phyloP scores from a whole-genome alignment of 2,888 invertebrate species.

The Protophormia terraenovae region DNA sequence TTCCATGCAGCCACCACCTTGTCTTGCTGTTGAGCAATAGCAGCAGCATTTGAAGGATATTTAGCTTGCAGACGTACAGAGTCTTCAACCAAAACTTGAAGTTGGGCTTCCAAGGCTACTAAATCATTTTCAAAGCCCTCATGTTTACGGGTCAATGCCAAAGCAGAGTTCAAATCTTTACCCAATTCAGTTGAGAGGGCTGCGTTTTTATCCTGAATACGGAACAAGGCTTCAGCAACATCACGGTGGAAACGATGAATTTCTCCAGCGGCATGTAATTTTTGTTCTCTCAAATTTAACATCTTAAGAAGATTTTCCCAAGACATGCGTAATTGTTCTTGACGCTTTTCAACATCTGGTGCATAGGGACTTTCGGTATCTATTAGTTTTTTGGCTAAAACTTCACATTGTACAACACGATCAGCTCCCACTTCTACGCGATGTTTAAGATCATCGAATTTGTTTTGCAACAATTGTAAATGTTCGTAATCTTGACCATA shows the following conservation, averaged over 20 bases:
- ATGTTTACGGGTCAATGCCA: constrained; percentile 91
- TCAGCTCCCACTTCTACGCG: constrained; percentile 94
- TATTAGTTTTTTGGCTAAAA: constrained; percentile 92
- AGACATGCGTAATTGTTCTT: constrained; percentile 92
- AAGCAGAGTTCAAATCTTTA: constrained; percentile 92
- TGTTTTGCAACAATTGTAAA: constrained; percentile 90
- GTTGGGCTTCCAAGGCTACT: constrained; percentile 94
- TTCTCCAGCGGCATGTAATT: constrained; percentile 96
- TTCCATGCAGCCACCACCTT: constrained; percentile 94
- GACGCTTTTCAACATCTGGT: constrained; percentile 91
- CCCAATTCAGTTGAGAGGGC: constrained; percentile 91
- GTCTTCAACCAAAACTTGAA: constrained; percentile 95
- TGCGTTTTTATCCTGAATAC: constrained; percentile 94
- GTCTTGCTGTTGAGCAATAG: constrained; percentile 93
- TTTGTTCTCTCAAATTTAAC: constrained; percentile 92
- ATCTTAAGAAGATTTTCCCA: constrained; percentile 95
- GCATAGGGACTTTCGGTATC: constrained; percentile 93
- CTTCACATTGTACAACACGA: constrained; percentile 94
- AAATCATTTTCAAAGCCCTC: constrained; percentile 97
- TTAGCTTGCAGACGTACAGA: constrained; percentile 92
- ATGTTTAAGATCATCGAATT: constrained; percentile 96
- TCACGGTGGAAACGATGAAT: constrained; percentile 99
- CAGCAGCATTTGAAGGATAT: constrained; percentile 96
- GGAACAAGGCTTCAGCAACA: constrained; percentile 93
- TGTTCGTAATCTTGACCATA: constrained; percentile 97